Evolutionary conservation across 2,888 invertebrate genomes (phyloP).

Genomic region (Noctua fimbriata): DNA sequence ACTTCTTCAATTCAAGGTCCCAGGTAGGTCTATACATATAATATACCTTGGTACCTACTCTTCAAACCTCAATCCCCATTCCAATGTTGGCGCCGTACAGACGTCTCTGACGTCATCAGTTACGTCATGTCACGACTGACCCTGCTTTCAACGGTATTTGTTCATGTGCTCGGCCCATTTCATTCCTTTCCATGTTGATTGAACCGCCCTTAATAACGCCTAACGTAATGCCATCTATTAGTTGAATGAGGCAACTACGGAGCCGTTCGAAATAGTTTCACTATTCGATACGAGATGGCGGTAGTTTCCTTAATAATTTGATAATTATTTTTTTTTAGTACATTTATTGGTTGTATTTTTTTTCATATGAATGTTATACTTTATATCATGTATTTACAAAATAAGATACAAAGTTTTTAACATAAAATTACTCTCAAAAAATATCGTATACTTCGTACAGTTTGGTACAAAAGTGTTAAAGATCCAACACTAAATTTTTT

Average conservation of each 20-base stretch:
- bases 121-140: constrained; percentile 6
- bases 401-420: background rate
- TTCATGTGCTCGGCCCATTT: constrained; percentile 9
- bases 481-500: background rate
- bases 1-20: background rate
- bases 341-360: background rate
- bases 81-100: constrained; percentile 17
- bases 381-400: background rate
- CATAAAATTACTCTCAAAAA: background rate
- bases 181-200: background rate
- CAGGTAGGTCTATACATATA: background rate
- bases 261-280: constrained; percentile 51
- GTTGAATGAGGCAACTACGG: background rate
- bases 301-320: background rate
- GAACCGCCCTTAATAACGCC: background rate
- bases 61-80: background rate
- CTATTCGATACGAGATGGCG: constrained; percentile 54
- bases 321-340: background rate
- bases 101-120: constrained; percentile 19
- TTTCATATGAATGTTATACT: background rate
- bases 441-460: background rate
- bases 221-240: constrained; percentile 45
- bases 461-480: too few relatives aligned
- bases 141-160: constrained; percentile 6
- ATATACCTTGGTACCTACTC: background rate